Evolutionary conservation across 2,888 invertebrate genomes (phyloP), one percentile per base, ranked within the genome.

Genomic region (Lysandra bellargus): DNA sequence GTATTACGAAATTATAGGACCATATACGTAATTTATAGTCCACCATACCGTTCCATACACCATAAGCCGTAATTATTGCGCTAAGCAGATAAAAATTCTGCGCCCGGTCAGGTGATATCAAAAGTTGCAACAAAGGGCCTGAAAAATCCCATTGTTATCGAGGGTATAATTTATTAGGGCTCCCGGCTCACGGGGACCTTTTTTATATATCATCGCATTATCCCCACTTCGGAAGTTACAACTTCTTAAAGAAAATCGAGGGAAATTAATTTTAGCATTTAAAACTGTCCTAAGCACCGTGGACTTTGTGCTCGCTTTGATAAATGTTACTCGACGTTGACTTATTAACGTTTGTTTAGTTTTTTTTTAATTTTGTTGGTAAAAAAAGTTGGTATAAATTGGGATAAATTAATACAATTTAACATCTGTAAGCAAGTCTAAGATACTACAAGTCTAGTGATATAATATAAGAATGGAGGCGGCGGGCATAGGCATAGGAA

Each of bases 131-230:
- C 95, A 94, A 94, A 93, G 92, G 91, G 89, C 89, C 89, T 86
- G 87, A 92, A 95, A 95, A 95, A 94, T 91, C 94, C 95, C 92
- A 94, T 95, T 95, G 95, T 95, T 95, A 95, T 95, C 95, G 92
- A 92, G 93, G 92, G 92, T 90, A 91, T 95, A 95, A 95, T 95
- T 95, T 95, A 95, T 95, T 94, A 94, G 92, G 91, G 93, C 90
- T 87, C 86, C 86, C 84, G 90, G 90, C 91, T 90, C 91, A 90
- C 89, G 87, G 93, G 91, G 92, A 91, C 93, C 93, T 94, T 94
- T 94, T 94, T 94, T 94, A 94, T 94, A 94, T 94, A 94, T 94
- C 94, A 94, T 94, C 94, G 94, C 92, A 94, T 94, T 94, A 94
- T 94, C 93, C 94, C 93, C 91, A 91, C 93, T 92, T 88, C 88